A percentile compares a stretch with the other conserved stretches of the same genome.
Evolutionary conservation across 2,888 invertebrate genomes (phyloP).

Genomic region (Branchipolynoe longqiensis): DNA sequence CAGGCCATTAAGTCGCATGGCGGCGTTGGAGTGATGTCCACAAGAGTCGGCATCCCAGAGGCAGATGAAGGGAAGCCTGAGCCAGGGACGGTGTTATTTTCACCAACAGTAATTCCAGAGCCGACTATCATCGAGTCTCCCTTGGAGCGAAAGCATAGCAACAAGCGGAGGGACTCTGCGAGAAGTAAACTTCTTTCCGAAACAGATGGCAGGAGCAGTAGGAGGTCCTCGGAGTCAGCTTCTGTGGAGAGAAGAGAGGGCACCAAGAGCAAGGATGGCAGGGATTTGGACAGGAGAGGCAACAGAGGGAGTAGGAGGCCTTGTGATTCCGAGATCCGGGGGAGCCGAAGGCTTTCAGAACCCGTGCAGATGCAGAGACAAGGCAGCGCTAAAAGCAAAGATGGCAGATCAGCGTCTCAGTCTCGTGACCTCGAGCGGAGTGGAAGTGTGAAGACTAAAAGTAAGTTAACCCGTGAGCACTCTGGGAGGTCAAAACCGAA

Average conservation of each 20-base stretch:
- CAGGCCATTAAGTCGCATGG: conserved; percentile 14
- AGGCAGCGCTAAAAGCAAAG: conserved; percentile 6
- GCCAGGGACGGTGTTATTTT: not conserved
- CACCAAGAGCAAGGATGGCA: too few relatives aligned
- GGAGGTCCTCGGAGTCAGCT: too few relatives aligned
- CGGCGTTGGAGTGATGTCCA: not conserved
- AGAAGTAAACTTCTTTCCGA: too few relatives aligned
- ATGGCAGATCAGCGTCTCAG: not conserved
- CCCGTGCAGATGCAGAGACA: not conserved
- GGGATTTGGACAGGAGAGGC: not conserved
- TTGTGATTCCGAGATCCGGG: not conserved
- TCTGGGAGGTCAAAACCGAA: not conserved
- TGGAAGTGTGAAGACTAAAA: not conserved
- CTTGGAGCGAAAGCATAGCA: too few relatives aligned
- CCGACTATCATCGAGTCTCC: too few relatives aligned
- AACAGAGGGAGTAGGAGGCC: not conserved
- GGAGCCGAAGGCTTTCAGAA: not conserved
- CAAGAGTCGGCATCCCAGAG: conserved; percentile 24
- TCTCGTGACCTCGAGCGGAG: not conserved
- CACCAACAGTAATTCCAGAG: too few relatives aligned
- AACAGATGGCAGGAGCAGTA: too few relatives aligned
- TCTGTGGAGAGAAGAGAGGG: too few relatives aligned
- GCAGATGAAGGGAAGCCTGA: conserved; percentile 1
- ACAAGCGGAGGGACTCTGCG: too few relatives aligned
- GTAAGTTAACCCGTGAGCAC: not conserved